A percentile compares a stretch with the other conserved stretches of the same genome.
Conservation (phyloP, 2,113 vertebrate genomes). For the Pantherophis guttatus region DNA sequence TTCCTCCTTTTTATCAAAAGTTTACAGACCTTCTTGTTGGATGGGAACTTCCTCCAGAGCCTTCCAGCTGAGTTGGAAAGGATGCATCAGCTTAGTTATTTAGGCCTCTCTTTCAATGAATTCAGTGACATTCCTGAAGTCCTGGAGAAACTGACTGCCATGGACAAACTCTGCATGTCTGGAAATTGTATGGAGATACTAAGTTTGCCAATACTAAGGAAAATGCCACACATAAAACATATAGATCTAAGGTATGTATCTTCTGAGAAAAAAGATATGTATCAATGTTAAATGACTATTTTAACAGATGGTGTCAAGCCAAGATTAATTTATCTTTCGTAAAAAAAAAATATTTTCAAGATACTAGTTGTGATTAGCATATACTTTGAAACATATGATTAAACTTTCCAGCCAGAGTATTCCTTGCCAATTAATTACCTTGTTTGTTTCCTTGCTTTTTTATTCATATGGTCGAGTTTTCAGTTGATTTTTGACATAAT, state of each 20-base stretch:
- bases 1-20: conserved; percentile 63
- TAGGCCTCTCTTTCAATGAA: conserved; percentile 95
- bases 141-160: conserved; percentile 82
- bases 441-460: neutral
- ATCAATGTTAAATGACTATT: conserved; percentile 10
- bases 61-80: conserved; percentile 87
- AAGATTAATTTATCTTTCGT: neutral
- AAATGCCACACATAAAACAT: conserved; percentile 88
- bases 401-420: neutral
- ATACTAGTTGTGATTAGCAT: neutral
- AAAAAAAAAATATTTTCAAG: neutral
- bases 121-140: conserved; percentile 87
- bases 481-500: neutral
- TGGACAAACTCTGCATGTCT: conserved; percentile 96
- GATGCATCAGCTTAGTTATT: conserved; percentile 84
- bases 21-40: conserved; percentile 93
- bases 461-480: neutral
- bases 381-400: neutral
- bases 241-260: conserved; percentile 85
- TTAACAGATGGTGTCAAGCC: neutral
- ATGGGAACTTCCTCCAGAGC: conserved; percentile 89
- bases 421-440: neutral
- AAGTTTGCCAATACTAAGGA: conserved; percentile 77
- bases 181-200: conserved; percentile 87
- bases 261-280: neutral